Conservation (phyloP, 2,888 invertebrate genomes). For the Agrochola lota region DNA sequence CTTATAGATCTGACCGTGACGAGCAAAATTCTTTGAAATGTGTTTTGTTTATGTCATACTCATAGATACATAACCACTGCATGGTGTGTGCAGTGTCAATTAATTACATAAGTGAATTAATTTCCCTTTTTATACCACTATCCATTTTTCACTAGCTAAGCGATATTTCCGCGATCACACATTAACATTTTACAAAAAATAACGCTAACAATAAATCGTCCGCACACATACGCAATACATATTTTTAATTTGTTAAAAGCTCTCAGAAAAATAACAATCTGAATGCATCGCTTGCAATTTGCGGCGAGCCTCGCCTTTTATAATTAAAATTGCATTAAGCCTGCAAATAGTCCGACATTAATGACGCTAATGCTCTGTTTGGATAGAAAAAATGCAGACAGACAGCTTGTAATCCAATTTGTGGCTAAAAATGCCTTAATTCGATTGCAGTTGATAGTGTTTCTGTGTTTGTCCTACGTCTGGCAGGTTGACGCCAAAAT, state of each 20-base stretch:
- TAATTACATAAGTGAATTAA: slow-evolving; percentile 23
- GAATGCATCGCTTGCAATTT: slow-evolving; percentile 85
- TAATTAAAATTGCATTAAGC: slow-evolving; percentile 90
- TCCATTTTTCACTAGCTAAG: slow-evolving; percentile 55
- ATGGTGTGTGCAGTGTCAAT: neutral
- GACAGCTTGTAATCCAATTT: slow-evolving; percentile 78
- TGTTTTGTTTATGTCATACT: neutral
- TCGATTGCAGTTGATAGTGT: slow-evolving; percentile 65
- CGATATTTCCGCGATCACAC: slow-evolving; percentile 53
- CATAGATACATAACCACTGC: neutral
- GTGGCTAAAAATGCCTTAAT: slow-evolving; percentile 75
- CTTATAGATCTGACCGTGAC: neutral
- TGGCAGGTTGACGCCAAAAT: slow-evolving; percentile 53
- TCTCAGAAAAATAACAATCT: slow-evolving; percentile 87
- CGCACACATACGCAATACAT: slow-evolving; percentile 63
- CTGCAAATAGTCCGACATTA: slow-evolving; percentile 81
- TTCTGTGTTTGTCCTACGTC: slow-evolving; percentile 63
- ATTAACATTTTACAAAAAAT: slow-evolving; percentile 48
- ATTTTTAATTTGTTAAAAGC: slow-evolving; percentile 89
- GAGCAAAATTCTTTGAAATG: neutral
- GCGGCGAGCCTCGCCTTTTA: slow-evolving; percentile 85
- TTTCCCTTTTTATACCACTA: slow-evolving; percentile 14
- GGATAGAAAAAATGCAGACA: slow-evolving; percentile 82
- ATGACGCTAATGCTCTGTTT: slow-evolving; percentile 85
- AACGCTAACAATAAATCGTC: slow-evolving; percentile 54